Evolutionary conservation across 2,113 vertebrate species (phyloP), one percentile per base, ranked within the genome.

Genomic region (Amazona guildingii): DNA sequence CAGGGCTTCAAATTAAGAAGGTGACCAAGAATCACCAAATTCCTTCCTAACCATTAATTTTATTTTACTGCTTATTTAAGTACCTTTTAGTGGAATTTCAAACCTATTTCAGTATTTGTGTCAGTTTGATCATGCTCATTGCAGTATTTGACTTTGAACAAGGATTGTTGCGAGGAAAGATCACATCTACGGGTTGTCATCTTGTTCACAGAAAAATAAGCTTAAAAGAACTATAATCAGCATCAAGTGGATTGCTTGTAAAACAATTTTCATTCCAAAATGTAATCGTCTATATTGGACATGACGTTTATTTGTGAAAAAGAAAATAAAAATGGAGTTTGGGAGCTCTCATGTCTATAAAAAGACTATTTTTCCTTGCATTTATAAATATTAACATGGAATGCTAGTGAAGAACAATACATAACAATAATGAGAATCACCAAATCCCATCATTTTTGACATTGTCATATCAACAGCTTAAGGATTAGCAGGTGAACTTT

Each of bases 301-400:
- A 96, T 4, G 27, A 70, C 9, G 31, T 94, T 96, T 97, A 94
- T 96, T 97, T 96, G 94, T 96, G 96, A 96, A 95, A 87, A 98
- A 98, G 96, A 97, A 97, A 97, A 98, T 97, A 97, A 97, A 98
- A 94, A 76, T 62, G 90, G 96, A 96, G 95, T 86, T 97, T 95
- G 93, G 97, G 95, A 96, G 83, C 92, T 94, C 96, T 97, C 67
- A 29, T 92, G 85, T 95, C 97, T 97, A 97, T 98, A 97, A 98
- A 98, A 97, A 97, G 95, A 95, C 88, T 88, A 84, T 86, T 95
- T 94, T 90, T 55, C 82, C 92, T 83, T 93, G 97, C 97, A 97
- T 98, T 98, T 98, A 98, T 98, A 98, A 98, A 98, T 98, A 98
- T 98, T 98, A 98, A 98, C 98, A 98, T 83, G 96, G 96, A 97